Base-by-base conservation (phyloP, 2,113 vertebrate species). In the Coregonus clupeaformis region DNA sequence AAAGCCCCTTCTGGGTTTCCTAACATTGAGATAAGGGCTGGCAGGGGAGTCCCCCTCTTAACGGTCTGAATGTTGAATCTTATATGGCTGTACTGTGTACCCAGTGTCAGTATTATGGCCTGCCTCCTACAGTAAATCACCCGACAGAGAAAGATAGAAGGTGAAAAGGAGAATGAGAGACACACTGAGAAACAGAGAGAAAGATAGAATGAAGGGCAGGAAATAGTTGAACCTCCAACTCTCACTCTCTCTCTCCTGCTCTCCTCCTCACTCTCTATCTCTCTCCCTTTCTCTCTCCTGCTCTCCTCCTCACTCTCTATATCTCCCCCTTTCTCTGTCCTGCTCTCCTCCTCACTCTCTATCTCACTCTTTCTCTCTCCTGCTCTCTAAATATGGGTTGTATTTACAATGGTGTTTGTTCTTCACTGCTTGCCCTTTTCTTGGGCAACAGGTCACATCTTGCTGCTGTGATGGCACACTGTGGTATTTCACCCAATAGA, bases 11-110 rank as follows among this genome's bases (percentile, higher is more conserved):
- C 82, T 85, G 85, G 85, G 80, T 52, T 52, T 52, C 84, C 82
- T 84, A 88, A 85, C 82, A 75, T 85, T 88, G 84, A 91, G 90
- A 91, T 92, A 91, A 91, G 88, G 80, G 78, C 70, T 74, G 71
- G 82, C 86, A 80, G 81, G 74, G 69, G 74, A 20, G 74, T 68
- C 63, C 20, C 62, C 65, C 66, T 82, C 77, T 85, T 79, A 88
- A 89, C 82, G 83, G 82, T 64, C 32, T 52, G 49, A 18, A 52
- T 52, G 49, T 52, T 52, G 49, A 14, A 18, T 52, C 49, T 52
- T 18, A 52, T 52, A 52, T 52, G 49, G 49, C 16, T 52, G 49
- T 52, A 52, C 49, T 52, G 49, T 52, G 49, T 5, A 52, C 14
- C 14, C 16, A 18, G 49, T 52, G 49, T 52, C 49, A 52, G 49